These are phyloP conservation scores for Goniozus legneri DNA, from an alignment of 1,140 invertebrate species.

Conservation along the genomic window DNA sequence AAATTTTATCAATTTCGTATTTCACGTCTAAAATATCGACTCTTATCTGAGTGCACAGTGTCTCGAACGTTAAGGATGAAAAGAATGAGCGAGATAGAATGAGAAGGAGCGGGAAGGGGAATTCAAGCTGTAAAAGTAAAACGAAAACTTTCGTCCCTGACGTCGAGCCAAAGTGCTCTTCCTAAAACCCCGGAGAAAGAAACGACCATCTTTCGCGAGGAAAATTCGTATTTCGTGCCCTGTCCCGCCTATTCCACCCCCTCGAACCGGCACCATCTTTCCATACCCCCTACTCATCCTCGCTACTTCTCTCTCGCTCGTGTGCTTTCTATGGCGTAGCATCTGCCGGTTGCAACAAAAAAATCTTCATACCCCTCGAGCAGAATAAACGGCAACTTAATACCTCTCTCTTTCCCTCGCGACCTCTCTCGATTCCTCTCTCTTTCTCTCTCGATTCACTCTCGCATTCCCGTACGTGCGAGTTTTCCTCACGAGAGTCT, in stretches of 20 bases:
- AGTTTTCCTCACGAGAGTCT: no score
- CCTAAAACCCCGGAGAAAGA: slow-evolving; percentile 12
- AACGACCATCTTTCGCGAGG: slow-evolving; percentile 16
- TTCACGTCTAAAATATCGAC: no score
- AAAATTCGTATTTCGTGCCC: slow-evolving; percentile 19
- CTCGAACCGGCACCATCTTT: slow-evolving; percentile 7
- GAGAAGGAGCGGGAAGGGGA: no score
- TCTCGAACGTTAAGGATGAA: no score
- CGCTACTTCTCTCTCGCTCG: slow-evolving; percentile 2
- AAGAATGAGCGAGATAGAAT: no score
- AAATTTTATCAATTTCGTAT: no score
- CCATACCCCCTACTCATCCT: slow-evolving; percentile 2
- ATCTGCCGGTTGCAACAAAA: slow-evolving; percentile 26
- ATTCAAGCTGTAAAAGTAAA: background rate
- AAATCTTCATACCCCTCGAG: slow-evolving; percentile 27
- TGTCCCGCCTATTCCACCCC: slow-evolving; percentile 6
- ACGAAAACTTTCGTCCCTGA: background rate
- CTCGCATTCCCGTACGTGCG: no score
- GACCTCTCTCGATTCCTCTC: no score
- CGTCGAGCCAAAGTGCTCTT: background rate
- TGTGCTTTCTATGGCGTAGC: slow-evolving; percentile 21
- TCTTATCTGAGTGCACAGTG: no score
- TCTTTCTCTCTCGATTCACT: no score
- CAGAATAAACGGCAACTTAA: no score
- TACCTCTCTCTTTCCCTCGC: no score